Evolutionary conservation across 2,113 vertebrate species (phyloP).

Genomic region (Scomber colias): DNA sequence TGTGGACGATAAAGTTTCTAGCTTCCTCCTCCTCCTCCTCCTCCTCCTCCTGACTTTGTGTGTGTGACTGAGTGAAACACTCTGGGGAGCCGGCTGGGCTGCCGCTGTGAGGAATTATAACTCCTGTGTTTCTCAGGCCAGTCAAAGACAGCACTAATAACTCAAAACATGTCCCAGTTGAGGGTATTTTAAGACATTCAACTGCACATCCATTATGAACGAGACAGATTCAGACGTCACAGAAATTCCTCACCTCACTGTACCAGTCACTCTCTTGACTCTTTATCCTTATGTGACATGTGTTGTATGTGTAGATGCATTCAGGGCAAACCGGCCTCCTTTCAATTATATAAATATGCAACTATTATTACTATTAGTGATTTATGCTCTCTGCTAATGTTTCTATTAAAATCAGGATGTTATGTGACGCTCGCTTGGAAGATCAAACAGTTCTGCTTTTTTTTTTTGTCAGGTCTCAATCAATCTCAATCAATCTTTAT

Average conservation of each 20-base stretch:
- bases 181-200: constrained; percentile 58
- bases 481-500: too few relatives aligned
- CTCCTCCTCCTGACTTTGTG: constrained; percentile 4
- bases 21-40: background rate
- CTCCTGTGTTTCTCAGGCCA: constrained; percentile 53
- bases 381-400: too few relatives aligned
- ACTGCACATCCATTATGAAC: constrained; percentile 50
- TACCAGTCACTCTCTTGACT: background rate
- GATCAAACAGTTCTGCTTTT: too few relatives aligned
- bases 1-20: too few relatives aligned
- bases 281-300: background rate
- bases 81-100: constrained; percentile 33
- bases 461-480: too few relatives aligned
- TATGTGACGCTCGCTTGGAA: too few relatives aligned
- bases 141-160: constrained; percentile 51
- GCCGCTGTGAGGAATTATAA: constrained; percentile 61
- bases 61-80: constrained; percentile 20
- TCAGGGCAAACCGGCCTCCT: too few relatives aligned
- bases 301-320: too few relatives aligned
- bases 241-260: background rate
- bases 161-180: constrained; percentile 45
- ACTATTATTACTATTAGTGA: too few relatives aligned
- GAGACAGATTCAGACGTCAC: constrained; percentile 25
- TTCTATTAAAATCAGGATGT: too few relatives aligned
- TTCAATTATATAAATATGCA: too few relatives aligned